Base-by-base conservation (phyloP, 2,113 vertebrate genomes). In the Chlorocebus sabaeus region DNA sequence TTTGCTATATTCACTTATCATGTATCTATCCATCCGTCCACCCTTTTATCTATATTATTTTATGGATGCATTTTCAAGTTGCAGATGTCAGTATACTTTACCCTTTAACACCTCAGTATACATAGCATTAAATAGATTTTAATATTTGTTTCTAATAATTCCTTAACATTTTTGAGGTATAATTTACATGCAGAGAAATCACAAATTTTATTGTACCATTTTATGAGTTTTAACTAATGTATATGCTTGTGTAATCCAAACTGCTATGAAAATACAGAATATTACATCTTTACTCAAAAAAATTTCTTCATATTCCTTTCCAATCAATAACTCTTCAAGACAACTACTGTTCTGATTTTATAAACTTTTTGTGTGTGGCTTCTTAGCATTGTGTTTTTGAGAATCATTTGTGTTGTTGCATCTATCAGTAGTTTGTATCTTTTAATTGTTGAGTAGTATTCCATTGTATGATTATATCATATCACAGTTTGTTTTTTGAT, bases 181-280 rank as follows among this genome's bases (percentile, higher is more conserved):
- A 78, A 12, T 68, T 68, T 68, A 80, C 13, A 78, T 70, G 59
- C 11, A 64, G 23, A 88, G 18, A 96, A 94, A 70, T 76, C 16
- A 57, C 18, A 93, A 73, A 59, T 84, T 93, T 93, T 87, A 79
- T n/a, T 72, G 2, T 81, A 70, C 57, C 4, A 50, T 76, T 90
- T 80, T 72, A 83, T 96, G 48, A 82, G 7, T 91, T 96, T 93
- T 96, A 27, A 68, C 82, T 89, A 61, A 84, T 55, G 9, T 86
- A 45, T 85, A 61, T 5, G 92, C 13, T 27, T 83, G 11, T 86
- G 4, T 82, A 94, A 87, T 79, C 11, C 9, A 80, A 83, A 72
- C 57, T 5, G 90, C 45, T 89, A 27, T 83, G 38, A 83, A 90
- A 70, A 70, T 55, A 30, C 75, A 61, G 23, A 73, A 18, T 76